phyloP scores from a whole-genome alignment of 2,888 invertebrate species.

The Mesopsocus fuscifrons region DNA sequence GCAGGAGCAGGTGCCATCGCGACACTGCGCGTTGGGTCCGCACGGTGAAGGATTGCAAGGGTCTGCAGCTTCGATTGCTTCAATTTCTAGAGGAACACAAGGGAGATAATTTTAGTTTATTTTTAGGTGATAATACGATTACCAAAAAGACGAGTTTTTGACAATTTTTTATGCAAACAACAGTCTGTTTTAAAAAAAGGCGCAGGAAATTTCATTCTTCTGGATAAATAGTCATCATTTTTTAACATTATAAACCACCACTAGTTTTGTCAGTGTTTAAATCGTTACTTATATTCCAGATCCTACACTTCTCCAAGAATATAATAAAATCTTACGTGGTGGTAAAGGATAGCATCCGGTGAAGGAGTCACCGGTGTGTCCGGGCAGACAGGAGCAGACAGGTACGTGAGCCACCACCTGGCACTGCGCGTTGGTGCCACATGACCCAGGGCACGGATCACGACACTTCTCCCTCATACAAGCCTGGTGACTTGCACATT shows the following conservation, averaged over 20 bases:
- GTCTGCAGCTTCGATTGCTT: constrained; percentile 24
- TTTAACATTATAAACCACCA: too few relatives aligned
- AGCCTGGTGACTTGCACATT: constrained; percentile 17
- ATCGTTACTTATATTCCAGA: too few relatives aligned
- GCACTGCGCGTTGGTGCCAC: constrained; percentile 18
- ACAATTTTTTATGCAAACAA: too few relatives aligned
- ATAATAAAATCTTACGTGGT: constrained; percentile 15
- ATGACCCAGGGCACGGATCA: constrained; percentile 19
- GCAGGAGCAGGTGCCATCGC: constrained; percentile 27
- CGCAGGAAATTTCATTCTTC: too few relatives aligned
- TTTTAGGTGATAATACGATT: too few relatives aligned
- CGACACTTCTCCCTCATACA: constrained; percentile 18
- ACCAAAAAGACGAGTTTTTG: too few relatives aligned
- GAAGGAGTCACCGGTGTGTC: constrained; percentile 18
- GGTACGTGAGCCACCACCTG: constrained; percentile 18
- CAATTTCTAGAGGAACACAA: constrained; percentile 18
- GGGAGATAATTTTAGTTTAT: not conserved
- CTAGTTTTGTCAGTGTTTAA: too few relatives aligned
- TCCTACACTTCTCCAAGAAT: too few relatives aligned
- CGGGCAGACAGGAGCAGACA: constrained; percentile 17
- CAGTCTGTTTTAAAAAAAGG: too few relatives aligned
- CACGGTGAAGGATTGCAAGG: constrained; percentile 49
- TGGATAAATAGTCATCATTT: too few relatives aligned
- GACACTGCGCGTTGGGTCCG: constrained; percentile 45
- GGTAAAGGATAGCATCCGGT: constrained; percentile 15